These are phyloP conservation scores for Clamator glandarius DNA, from an alignment of 2,797 vertebrate species.

Conservation along the genomic window DNA sequence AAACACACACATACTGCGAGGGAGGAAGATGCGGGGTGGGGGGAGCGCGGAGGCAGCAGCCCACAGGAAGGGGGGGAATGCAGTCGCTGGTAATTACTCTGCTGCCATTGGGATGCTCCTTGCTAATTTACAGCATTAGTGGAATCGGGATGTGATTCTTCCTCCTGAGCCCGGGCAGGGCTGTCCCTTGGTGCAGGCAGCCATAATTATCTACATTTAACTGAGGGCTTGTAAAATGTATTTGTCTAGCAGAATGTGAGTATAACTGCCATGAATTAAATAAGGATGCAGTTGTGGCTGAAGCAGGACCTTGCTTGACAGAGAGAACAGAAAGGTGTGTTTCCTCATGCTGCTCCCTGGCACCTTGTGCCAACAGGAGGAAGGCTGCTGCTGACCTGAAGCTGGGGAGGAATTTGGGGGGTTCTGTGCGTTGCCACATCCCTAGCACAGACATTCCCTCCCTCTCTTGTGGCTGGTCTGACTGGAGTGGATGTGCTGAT, in stretches of 20 bases:
- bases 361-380: accelerated
- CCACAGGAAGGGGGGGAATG: neutral
- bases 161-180: conserved; percentile 28
- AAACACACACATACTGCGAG: conserved; percentile 30
- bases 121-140: conserved; percentile 44
- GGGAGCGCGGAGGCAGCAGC: conserved; percentile 16
- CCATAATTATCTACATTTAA: conserved; percentile 66
- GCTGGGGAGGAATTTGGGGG: neutral
- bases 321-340: neutral
- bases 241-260: conserved; percentile 64
- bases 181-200: conserved; percentile 39
- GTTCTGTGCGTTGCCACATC: accelerated
- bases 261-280: conserved; percentile 52
- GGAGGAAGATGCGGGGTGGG: neutral
- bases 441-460: neutral
- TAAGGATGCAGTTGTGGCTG: conserved; percentile 8
- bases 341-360: neutral
- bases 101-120: conserved; percentile 51
- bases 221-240: conserved; percentile 57
- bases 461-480: neutral
- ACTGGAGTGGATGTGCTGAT: neutral
- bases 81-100: conserved; percentile 56
- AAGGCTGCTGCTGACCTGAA: neutral
- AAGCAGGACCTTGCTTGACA: neutral
- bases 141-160: neutral